Conservation (phyloP, 2,888 invertebrate species). For the Crepidodera aurea region DNA sequence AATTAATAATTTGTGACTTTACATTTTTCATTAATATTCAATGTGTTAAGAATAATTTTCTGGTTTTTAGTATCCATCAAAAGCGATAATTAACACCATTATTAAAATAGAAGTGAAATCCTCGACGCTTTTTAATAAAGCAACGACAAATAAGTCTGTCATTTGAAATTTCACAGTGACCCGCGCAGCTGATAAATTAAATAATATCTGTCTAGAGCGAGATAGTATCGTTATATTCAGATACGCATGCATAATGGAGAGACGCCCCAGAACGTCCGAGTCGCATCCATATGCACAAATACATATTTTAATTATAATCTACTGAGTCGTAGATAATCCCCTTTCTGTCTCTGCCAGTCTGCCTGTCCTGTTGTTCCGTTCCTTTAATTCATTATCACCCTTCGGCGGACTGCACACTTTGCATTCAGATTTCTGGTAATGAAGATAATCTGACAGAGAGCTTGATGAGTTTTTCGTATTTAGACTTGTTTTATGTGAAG, state of each 20-base stretch:
- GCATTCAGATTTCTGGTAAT: slow-evolving; percentile 22
- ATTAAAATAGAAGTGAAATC: not conserved
- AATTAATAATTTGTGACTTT: too few relatives aligned
- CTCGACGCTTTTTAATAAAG: not conserved
- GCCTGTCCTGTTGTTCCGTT: slow-evolving; percentile 32
- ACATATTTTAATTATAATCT: slow-evolving; percentile 47
- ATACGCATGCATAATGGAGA: slow-evolving; percentile 30
- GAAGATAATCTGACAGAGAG: slow-evolving; percentile 16
- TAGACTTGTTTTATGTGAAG: not conserved
- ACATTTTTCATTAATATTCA: too few relatives aligned
- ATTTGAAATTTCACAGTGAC: slow-evolving; percentile 11
- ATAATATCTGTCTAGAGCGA: slow-evolving; percentile 28
- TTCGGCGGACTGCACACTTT: not conserved
- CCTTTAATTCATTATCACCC: slow-evolving; percentile 46
- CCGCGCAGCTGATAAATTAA: slow-evolving; percentile 19
- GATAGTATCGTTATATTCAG: slow-evolving; percentile 29
- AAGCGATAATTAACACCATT: not conserved
- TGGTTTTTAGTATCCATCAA: not conserved
- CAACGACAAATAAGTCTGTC: slow-evolving; percentile 5
- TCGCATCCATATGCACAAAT: slow-evolving; percentile 35
- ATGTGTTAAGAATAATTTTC: not conserved
- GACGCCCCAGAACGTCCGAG: slow-evolving; percentile 11
- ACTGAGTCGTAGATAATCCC: slow-evolving; percentile 44
- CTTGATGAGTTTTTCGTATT: slow-evolving; percentile 1
- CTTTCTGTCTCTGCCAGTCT: slow-evolving; percentile 37